Evolutionary conservation across 92 coral and sea anemone species (phyloP).

Genomic region (Palythoa grandis): DNA sequence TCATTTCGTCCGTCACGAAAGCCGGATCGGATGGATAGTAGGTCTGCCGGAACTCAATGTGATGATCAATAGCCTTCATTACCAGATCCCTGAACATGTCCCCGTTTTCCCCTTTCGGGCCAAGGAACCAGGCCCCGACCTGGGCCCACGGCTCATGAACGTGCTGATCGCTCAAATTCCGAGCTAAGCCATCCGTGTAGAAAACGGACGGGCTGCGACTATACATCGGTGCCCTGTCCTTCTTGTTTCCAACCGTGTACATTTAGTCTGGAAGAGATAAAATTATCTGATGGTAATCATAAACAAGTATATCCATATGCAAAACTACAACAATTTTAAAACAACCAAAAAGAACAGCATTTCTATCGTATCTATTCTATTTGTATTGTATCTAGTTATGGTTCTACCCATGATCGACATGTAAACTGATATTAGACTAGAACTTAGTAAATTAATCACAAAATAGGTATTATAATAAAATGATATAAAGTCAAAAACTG

Average conservation of each 20-base stretch:
- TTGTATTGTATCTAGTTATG: too few species aligned
- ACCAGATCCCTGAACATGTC: slow-evolving; percentile 68
- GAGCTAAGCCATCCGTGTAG: neutral
- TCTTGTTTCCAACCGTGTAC: slow-evolving; percentile 11
- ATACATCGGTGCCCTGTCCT: slow-evolving; percentile 25
- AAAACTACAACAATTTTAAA: too few species aligned
- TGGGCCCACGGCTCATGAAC: slow-evolving; percentile 14
- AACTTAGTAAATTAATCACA: too few species aligned
- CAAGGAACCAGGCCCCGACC: slow-evolving; percentile 64
- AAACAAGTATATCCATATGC: neutral
- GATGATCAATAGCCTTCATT: slow-evolving; percentile 60
- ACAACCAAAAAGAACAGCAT: too few species aligned
- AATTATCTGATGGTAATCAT: neutral
- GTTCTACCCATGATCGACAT: too few species aligned
- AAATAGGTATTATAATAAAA: too few species aligned
- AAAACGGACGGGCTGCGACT: slow-evolving; percentile 12
- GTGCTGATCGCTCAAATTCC: neutral
- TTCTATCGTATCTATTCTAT: too few species aligned
- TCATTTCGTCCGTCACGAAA: slow-evolving; percentile 30
- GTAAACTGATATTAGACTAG: too few species aligned
- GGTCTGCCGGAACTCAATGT: slow-evolving; percentile 55
- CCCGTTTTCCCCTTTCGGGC: slow-evolving; percentile 89
- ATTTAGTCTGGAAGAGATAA: neutral
- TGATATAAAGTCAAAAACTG: too few species aligned
- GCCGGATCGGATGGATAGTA: slow-evolving; percentile 37